Evolutionary conservation across 1,140 invertebrate genomes (phyloP).

Genomic region (Trachymyrmex cornetzi): DNA sequence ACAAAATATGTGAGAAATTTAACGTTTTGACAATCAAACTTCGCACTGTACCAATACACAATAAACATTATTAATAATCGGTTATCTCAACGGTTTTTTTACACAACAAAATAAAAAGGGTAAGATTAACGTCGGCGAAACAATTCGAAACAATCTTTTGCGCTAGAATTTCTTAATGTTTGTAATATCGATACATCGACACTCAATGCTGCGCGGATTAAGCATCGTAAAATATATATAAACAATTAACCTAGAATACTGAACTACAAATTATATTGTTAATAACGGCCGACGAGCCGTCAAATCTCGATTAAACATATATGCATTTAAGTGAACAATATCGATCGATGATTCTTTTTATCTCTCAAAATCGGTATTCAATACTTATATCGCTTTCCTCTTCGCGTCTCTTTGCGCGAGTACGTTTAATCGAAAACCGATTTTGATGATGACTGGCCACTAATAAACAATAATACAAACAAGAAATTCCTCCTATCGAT

Average conservation of each 20-base stretch:
- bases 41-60: slow-evolving; percentile 12
- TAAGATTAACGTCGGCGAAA: slow-evolving; percentile 14
- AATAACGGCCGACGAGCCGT: slow-evolving; percentile 5
- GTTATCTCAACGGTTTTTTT: background rate
- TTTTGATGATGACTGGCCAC: slow-evolving; percentile 66
- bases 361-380: slow-evolving; percentile 68
- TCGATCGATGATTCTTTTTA: slow-evolving; percentile 25
- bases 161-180: slow-evolving; percentile 8
- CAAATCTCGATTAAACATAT: slow-evolving; percentile 16
- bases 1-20: slow-evolving; percentile 34
- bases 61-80: slow-evolving; percentile 2
- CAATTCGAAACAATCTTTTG: background rate
- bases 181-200: slow-evolving; percentile 18
- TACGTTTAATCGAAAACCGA: slow-evolving; percentile 62
- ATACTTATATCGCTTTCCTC: slow-evolving; percentile 9
- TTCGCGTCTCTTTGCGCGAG: background rate
- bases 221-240: background rate
- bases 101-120: background rate
- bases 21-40: slow-evolving; percentile 20
- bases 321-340: slow-evolving; percentile 25
- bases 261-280: slow-evolving; percentile 30
- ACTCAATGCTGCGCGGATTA: background rate
- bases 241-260: slow-evolving; percentile 61
- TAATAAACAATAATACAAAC: slow-evolving; percentile 48
- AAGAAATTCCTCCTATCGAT: background rate